Conservation (phyloP, 2,888 invertebrate species). For the Drosophila quinaria region DNA sequence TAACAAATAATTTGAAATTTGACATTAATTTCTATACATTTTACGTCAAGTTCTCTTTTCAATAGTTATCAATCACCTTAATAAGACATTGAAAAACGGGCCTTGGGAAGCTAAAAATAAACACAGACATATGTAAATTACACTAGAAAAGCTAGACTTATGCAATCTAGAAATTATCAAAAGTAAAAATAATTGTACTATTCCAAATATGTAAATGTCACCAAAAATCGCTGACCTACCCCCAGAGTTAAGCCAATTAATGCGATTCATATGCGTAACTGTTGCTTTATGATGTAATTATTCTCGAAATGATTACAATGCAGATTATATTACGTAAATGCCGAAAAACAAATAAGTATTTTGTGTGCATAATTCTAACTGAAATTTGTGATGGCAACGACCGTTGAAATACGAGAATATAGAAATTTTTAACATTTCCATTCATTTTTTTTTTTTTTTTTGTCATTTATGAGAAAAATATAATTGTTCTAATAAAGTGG, state of each 20-base stretch:
- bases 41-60: no score
- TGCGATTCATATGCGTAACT: constrained; percentile 22
- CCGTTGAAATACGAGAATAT: constrained; percentile 36
- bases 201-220: neutral
- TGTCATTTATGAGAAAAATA: constrained; percentile 14
- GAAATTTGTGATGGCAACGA: constrained; percentile 59
- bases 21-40: no score
- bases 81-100: no score
- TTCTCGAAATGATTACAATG: constrained; percentile 10
- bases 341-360: constrained; percentile 4
- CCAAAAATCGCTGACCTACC: constrained; percentile 41
- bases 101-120: neutral
- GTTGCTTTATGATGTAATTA: constrained; percentile 48
- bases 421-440: constrained; percentile 36
- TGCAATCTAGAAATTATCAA: neutral
- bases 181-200: neutral
- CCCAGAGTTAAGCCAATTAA: neutral
- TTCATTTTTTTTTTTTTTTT: constrained; percentile 8
- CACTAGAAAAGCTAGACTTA: neutral
- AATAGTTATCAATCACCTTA: no score
- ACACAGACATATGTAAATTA: no score
- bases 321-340: constrained; percentile 46
- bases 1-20: no score
- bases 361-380: constrained; percentile 15
- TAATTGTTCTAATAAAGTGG: constrained; percentile 79